phyloP scores from a whole-genome alignment of 2,113 vertebrate species.

The Cryptotis parvus region DNA sequence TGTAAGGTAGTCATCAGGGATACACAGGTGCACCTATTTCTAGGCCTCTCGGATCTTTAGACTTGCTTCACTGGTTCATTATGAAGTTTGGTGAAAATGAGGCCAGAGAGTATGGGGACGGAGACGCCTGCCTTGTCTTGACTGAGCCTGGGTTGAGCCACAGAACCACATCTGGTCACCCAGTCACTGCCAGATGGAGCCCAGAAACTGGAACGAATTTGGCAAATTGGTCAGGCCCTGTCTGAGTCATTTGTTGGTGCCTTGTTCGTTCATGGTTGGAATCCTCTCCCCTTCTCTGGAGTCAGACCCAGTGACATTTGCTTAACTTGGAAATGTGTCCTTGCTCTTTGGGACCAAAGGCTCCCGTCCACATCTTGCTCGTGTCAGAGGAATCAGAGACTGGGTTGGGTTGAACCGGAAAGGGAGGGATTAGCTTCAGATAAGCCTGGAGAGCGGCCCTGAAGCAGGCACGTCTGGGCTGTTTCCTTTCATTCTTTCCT shows the following conservation, averaged over 20 bases:
- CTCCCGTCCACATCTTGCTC: constrained; percentile 6
- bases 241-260: constrained; percentile 51
- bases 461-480: constrained; percentile 12
- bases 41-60: no score
- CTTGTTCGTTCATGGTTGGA: constrained; percentile 37
- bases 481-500: constrained; percentile 48
- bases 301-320: constrained; percentile 19
- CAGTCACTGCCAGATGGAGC: no score
- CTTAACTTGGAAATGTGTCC: neutral
- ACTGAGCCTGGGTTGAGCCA: no score
- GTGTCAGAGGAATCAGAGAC: constrained; percentile 27
- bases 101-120: no score
- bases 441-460: constrained; percentile 46
- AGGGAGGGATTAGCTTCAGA: neutral
- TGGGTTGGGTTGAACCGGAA: no score
- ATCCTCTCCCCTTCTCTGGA: constrained; percentile 5
- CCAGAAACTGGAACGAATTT: neutral
- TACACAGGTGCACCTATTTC: no score
- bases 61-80: no score
- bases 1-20: no score
- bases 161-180: no score
- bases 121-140: no score
- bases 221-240: constrained; percentile 27
- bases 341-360: neutral
- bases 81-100: no score